Percentiles rank a stretch among this genome's conserved stretches.
Conservation (phyloP, 2,797 vertebrate genomes). For the Heterohyrax brucei region DNA sequence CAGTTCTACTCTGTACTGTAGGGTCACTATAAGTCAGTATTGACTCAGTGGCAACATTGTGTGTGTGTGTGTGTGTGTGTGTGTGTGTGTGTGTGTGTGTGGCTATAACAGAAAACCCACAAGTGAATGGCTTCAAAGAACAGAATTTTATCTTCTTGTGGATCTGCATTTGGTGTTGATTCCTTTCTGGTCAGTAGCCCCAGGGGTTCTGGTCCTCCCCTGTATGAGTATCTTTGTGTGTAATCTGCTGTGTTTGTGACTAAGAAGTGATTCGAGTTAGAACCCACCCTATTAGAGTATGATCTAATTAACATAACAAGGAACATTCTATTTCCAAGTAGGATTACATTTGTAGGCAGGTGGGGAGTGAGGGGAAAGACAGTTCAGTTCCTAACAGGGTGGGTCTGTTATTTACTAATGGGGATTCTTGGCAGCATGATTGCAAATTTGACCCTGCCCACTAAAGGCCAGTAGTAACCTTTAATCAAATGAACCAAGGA, state of each 20-base stretch:
- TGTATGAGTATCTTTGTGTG: neutral
- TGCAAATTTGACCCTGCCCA: neutral
- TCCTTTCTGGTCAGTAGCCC: neutral
- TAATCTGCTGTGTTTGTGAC: neutral
- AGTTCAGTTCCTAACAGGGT: neutral
- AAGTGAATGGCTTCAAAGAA: neutral
- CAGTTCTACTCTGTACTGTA: too few species aligned
- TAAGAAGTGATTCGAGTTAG: neutral
- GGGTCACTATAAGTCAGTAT: too few species aligned
- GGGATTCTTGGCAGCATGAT: neutral
- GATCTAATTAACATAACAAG: neutral
- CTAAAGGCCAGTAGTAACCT: neutral
- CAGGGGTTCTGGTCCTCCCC: neutral
- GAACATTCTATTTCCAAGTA: neutral
- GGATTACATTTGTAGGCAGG: neutral
- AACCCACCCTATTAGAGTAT: neutral
- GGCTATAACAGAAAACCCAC: neutral
- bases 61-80: neutral
- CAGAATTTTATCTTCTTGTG: neutral
- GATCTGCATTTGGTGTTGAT: neutral
- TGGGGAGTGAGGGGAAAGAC: neutral
- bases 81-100: neutral
- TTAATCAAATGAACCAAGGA: neutral
- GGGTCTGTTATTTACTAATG: neutral
- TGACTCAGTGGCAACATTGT: too few species aligned